Base-by-base conservation (phyloP, 2,888 invertebrate genomes). In the Agrotis ipsilon region DNA sequence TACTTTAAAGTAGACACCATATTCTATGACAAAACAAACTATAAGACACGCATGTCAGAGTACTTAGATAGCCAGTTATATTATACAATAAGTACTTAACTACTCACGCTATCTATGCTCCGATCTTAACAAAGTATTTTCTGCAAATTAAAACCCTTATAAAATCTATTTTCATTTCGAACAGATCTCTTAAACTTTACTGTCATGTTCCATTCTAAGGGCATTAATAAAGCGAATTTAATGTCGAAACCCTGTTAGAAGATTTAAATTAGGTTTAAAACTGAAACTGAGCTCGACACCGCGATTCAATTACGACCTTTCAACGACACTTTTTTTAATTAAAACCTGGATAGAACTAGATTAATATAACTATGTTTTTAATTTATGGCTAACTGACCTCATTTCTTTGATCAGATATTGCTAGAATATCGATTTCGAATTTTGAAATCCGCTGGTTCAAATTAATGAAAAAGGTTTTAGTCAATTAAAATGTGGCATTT, bases 221-320 rank as follows among this genome's bases (percentile, higher is more conserved):
- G 11, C 58, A 62, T 65, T 72, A 59, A 59, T 69, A 75, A 68
- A 75, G 70, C 24, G 52, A 67, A 81, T 68, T 73, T 71, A 67
- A 73, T 72, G 45, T 79, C 48, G 18, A 70, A 75, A 68, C 24
- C 58, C 68, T 67, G 66, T 75, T 75, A 70, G 51, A 69, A 81
- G 68, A 72, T 75, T 82, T 64, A 80, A 82, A 77, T 77, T 77
- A 70, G 67, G 63, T 72, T 80, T 80, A 64, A 74, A 80, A 70
- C 77, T 77, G 66, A 67, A 83, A 74, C 65, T 68, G 75, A 75
- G 60, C 74, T 61, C 55, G 62, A 77, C 66, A 72, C 81, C 74
- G 69, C 72, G 61, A 70, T 80, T 75, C 66, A 82, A 77, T 83
- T 82, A 83, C 62, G 48, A 59, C 54, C 69, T 67, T 58, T 82